Percentiles rank a stretch among this genome's conserved stretches.
Evolutionary conservation across 2,797 vertebrate species (phyloP).

Genomic region (Oreochromis mossambicus): DNA sequence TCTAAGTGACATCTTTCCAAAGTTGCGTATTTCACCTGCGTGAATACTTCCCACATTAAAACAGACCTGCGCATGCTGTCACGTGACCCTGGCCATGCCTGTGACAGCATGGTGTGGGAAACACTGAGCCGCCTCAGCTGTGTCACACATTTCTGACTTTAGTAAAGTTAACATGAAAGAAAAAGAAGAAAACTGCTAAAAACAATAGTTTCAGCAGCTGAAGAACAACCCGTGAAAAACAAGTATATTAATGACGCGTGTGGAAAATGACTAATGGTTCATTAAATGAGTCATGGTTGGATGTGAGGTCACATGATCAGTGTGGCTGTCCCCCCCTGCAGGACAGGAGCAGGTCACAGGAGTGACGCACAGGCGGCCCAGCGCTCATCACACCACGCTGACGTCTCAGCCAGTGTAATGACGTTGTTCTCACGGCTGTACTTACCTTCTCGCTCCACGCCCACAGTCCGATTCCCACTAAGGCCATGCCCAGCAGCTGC

Average conservation of each 20-base stretch:
- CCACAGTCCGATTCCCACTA: slow-evolving; percentile 95
- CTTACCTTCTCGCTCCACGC: slow-evolving; percentile 99
- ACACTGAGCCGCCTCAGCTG: not conserved
- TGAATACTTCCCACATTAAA: too few species aligned
- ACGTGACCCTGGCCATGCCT: accelerated
- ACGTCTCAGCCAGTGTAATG: accelerated
- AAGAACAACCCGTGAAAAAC: not conserved
- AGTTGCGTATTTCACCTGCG: too few species aligned
- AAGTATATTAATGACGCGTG: accelerated
- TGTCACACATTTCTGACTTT: accelerated
- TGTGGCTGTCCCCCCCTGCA: accelerated
- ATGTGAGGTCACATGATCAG: not conserved
- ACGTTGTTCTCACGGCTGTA: accelerated
- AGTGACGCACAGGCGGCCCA: not conserved
- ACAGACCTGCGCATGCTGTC: not conserved
- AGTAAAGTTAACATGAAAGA: not conserved
- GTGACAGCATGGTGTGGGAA: not conserved
- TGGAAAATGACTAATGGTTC: not conserved
- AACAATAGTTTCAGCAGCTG: too few species aligned
- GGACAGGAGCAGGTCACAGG: not conserved
- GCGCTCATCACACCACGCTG: not conserved
- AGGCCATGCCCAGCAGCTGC: slow-evolving; percentile 94
- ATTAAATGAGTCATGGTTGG: not conserved
- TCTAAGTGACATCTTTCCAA: too few species aligned
- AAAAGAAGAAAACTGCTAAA: too few species aligned